Evolutionary conservation across 2,888 invertebrate species (phyloP).

Genomic region (Thereva unica): DNA sequence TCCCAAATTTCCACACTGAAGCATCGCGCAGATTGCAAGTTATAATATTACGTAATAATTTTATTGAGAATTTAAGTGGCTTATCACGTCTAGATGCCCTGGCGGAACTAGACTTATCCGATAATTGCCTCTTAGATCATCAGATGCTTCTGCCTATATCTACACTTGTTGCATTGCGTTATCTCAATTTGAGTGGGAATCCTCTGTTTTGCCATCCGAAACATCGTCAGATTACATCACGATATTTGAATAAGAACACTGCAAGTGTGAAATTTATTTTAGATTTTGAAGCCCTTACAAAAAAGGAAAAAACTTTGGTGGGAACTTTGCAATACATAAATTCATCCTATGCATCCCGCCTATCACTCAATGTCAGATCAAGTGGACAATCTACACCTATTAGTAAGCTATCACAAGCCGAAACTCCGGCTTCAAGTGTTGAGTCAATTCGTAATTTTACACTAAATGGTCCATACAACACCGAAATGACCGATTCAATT

Average conservation of each 20-base stretch:
- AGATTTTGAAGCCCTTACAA: constrained; percentile 61
- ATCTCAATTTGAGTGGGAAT: constrained; percentile 65
- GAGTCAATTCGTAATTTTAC: constrained; percentile 48
- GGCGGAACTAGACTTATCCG: constrained; percentile 65
- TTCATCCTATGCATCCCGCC: constrained; percentile 33
- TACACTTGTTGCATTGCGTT: constrained; percentile 61
- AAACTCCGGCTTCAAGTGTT: constrained; percentile 54
- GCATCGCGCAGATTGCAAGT: constrained; percentile 62
- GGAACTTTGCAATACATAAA: constrained; percentile 55
- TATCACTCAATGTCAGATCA: constrained; percentile 1
- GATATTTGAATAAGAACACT: constrained; percentile 63
- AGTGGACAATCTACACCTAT: constrained; percentile 40
- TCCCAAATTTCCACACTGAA: constrained; percentile 64
- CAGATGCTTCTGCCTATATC: constrained; percentile 62
- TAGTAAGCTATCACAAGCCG: constrained; percentile 31
- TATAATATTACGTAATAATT: constrained; percentile 67
- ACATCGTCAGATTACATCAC: constrained; percentile 62
- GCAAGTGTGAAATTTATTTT: constrained; percentile 63
- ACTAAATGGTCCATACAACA: constrained; percentile 28
- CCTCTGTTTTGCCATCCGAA: constrained; percentile 66
- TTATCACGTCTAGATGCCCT: constrained; percentile 62
- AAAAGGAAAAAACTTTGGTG: constrained; percentile 60
- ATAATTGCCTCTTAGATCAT: constrained; percentile 68
- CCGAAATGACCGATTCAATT: constrained; percentile 21
- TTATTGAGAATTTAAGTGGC: constrained; percentile 65